Base-by-base conservation (phyloP, 2,797 vertebrate genomes). In the Enteromius afrohamiltoni region DNA sequence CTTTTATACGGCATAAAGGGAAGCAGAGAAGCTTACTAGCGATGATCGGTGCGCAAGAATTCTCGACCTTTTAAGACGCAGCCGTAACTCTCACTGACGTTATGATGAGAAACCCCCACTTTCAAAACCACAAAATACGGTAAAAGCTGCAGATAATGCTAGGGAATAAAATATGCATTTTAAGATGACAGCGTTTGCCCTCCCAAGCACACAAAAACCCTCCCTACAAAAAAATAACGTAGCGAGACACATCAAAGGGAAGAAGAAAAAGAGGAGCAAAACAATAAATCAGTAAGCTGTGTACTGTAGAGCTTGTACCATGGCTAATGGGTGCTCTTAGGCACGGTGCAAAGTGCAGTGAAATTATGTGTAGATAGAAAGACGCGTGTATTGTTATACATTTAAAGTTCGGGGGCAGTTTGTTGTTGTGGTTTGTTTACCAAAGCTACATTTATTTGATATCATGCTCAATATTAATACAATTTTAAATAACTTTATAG, bases 1-100 rank as follows among this genome's bases (percentile, higher is more conserved):
- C 13, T 88, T 82, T 88, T 51, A 85, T 76, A 80, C 31, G 26
- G 53, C 82, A 77, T 77, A 64, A 83, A 86, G 55, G 60, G 80
- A 34, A 68, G 74, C 1, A 3, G 65, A 71, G 76, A 75, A 75
- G 62, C 80, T 62, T 26, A 76, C 53, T 10, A 47, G 79, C 0
- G 6, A 49, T 55, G 60, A 79, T 79, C 73, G 45, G 84, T 79
- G 69, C 11, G 10, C 9, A 26, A 60, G 8, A 68, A 73, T 79
- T 60, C 19, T 40, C 34, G 7, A 79, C 80, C 75, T 77, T 67
- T 73, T 58, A 17, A 75, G 49, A 64, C 11, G 42, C 45, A 77
- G 69, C 51, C 1, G 26, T 64, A 75, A n/a, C 64, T 67, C 13
- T 81, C 7, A 37, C 26, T 69, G 58, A 31, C 17, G 26, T 47